Evolutionary conservation across 1,140 invertebrate species (phyloP), one percentile per base, ranked within the genome.

Genomic region (Drosophila bocki): DNA sequence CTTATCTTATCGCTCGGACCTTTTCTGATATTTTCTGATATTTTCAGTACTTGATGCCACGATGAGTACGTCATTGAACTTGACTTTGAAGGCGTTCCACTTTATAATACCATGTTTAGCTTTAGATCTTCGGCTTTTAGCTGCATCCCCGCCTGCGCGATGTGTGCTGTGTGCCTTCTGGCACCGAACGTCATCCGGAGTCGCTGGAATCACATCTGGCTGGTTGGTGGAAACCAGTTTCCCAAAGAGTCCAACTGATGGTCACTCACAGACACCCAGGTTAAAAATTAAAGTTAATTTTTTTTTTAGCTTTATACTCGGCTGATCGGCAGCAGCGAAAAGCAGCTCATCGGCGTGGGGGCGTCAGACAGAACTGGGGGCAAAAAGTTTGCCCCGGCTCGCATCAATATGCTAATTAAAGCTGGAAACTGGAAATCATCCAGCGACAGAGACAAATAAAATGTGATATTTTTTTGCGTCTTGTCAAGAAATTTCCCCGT

Each of bases 11-110:
- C 75, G 51, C 41, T 37, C 67, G 47, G 37, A 78, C 65, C 76
- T 78, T 78, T 78, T 56, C 75, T 57, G 58, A 72, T 72, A 60
- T 41, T 58, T 70, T 53, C 44, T n/a, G 44, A 45, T 41, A 70
- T 71, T 59, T 71, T 57, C 67, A 58, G 75, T 63, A 78, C 75
- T 78, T 78, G 64, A 70, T 58, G 64, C 48, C 58, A 37, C 45
- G 75, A 78, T 59, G 75, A 78, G 76, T 78, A 78, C 76, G 76
- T 78, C 76, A 78, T 78, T 78, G 76, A 78, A 78, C 76, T 78
- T 78, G 76, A 78, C 75, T 78, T 78, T 78, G 75, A 78, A 78
- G 76, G 75, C 76, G 76, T 78, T 78, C 75, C 75, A 78, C 65
- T 78, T 78, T 69, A 69, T 77, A 77, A 78, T 77, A 77, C 75